Base-by-base conservation (phyloP, 2,113 vertebrate genomes). In the Pteropus alecto region DNA sequence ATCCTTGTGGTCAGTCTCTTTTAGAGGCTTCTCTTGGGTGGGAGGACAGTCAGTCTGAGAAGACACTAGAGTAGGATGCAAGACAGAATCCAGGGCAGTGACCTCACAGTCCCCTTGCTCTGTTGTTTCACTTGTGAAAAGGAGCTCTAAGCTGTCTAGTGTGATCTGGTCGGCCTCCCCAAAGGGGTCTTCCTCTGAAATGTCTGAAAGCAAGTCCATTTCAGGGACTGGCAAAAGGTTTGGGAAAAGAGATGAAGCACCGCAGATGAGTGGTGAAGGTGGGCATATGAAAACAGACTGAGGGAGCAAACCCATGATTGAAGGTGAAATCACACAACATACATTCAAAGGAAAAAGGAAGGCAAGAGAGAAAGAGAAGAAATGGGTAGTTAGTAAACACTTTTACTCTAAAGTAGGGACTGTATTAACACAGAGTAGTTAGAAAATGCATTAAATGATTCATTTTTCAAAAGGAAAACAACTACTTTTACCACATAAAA, bases 171-270 rank as follows among this genome's bases (percentile, higher is more conserved):
- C 96, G 16, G 97, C 96, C 96, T 99, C 98, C 90, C 94, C 97
- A 98, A 98, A 96, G 35, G 98, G 92, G 91, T 99, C 99, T 63
- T 99, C 99, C 98, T 99, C 99, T 0, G 99, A 99, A 98, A 99
- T 99, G 98, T 99, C 99, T 58, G 99, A 99, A 84, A 99, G 98
- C 77, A 98, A 95, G 95, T 99, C 99, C 8, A 99, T 92, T 98
- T 99, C 99, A 0, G 98, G 99, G 98, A 99, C 98, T 51, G 99
- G 98, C 95, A 99, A 97, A 22, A 99, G 98, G 92, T 98, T 98
- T 87, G 98, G 98, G 46, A 98, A 98, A 90, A 98, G 98, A 93
- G 98, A 99, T 97, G 99, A 98, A 88, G 98, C 96, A 71, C 98
- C 98, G 95, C 97, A 98, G 76, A 98, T 99, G 82, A 99, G 98